phyloP scores from a whole-genome alignment of 2,888 invertebrate species.

The Nemurella pictetii region DNA sequence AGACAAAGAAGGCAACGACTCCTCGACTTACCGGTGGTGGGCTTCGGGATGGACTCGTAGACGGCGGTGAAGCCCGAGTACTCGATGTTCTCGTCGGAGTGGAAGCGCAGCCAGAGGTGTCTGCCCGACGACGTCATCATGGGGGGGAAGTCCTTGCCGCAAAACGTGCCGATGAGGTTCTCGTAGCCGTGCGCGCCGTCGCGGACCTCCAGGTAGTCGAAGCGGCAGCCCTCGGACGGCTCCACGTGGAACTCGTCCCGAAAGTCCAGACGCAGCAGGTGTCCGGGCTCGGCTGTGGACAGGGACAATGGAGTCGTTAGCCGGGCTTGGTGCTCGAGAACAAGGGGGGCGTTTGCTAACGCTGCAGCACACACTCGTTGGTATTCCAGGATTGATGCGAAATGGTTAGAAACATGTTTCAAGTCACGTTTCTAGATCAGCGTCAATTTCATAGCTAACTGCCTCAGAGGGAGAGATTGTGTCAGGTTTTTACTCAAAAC shows the following conservation, averaged over 20 bases:
- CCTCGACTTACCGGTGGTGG: conserved; percentile 62
- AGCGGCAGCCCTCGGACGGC: conserved; percentile 66
- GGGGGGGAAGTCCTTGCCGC: conserved; percentile 72
- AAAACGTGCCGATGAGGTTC: conserved; percentile 66
- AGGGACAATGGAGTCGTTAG: neutral
- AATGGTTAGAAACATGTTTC: too few species aligned
- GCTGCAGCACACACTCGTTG: too few species aligned
- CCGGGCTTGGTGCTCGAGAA: too few species aligned
- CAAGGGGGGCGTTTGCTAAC: too few species aligned
- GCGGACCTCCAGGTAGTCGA: conserved; percentile 80
- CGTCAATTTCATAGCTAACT: too few species aligned
- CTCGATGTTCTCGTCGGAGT: conserved; percentile 79
- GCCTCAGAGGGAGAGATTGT: too few species aligned
- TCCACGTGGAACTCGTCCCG: conserved; percentile 78
- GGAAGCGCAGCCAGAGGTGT: conserved; percentile 77
- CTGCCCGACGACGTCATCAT: conserved; percentile 72
- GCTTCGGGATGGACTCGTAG: conserved; percentile 66
- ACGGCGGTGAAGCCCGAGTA: conserved; percentile 77
- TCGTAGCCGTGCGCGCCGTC: conserved; percentile 81
- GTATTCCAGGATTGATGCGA: too few species aligned
- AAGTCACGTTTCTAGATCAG: too few species aligned
- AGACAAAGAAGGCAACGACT: too few species aligned
- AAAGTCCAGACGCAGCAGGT: conserved; percentile 75
- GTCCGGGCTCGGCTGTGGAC: conserved; percentile 62
- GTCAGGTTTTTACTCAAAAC: too few species aligned